phyloP scores from a whole-genome alignment of 2,888 invertebrate genomes.

The Caenorhabditis wallacei region DNA sequence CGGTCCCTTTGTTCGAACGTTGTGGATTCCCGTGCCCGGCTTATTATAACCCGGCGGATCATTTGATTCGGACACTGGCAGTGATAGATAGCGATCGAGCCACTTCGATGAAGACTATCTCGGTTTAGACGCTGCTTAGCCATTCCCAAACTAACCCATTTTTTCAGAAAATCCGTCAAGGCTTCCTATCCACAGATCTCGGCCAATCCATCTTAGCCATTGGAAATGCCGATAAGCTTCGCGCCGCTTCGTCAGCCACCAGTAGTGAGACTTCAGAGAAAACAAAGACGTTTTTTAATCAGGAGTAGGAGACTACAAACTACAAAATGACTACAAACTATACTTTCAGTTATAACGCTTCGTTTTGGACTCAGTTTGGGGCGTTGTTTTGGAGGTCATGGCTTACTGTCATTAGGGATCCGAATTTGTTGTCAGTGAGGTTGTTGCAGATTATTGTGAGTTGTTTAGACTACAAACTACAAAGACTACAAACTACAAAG shows the following conservation, averaged over 20 bases:
- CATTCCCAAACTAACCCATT: too few species aligned
- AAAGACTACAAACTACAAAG: too few species aligned
- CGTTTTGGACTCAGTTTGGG: constrained; percentile 67
- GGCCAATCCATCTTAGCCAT: constrained; percentile 70
- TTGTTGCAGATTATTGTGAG: constrained; percentile 92
- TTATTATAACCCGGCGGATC: constrained; percentile 84
- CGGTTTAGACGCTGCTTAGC: too few species aligned
- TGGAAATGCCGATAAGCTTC: constrained; percentile 62
- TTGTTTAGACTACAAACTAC: too few species aligned
- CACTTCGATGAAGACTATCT: constrained; percentile 70
- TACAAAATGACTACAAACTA: neutral
- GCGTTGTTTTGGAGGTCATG: constrained; percentile 87
- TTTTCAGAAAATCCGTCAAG: constrained; percentile 78
- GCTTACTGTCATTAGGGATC: constrained; percentile 85
- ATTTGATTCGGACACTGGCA: constrained; percentile 83
- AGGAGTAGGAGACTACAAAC: constrained; percentile 49
- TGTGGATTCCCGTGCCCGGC: constrained; percentile 82
- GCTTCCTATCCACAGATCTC: constrained; percentile 68
- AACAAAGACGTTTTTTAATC: constrained; percentile 71
- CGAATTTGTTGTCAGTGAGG: constrained; percentile 92
- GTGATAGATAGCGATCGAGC: constrained; percentile 71
- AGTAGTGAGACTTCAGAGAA: constrained; percentile 61
- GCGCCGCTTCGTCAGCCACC: constrained; percentile 14
- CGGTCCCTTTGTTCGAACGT: constrained; percentile 88
- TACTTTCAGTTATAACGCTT: constrained; percentile 69